A percentile compares a stretch with the other conserved stretches of the same genome.
These are phyloP conservation scores for Eulithis prunata DNA, from an alignment of 2,888 invertebrate species.

Conservation along the genomic window DNA sequence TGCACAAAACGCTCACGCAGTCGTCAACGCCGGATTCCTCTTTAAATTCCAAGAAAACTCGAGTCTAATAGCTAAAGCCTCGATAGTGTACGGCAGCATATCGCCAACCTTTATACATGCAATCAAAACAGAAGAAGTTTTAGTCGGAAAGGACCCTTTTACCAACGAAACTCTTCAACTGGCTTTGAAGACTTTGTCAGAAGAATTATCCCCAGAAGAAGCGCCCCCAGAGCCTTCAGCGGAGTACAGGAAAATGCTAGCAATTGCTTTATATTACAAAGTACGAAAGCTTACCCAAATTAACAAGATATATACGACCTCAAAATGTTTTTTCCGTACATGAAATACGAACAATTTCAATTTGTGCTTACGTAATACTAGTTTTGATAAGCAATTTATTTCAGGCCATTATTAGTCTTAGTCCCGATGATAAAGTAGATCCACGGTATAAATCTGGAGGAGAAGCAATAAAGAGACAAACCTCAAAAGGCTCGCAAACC, in stretches of 20 bases:
- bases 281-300: slow-evolving; percentile 56
- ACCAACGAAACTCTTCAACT: slow-evolving; percentile 75
- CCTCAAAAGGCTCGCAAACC: slow-evolving; percentile 88
- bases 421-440: slow-evolving; percentile 77
- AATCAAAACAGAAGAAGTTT: slow-evolving; percentile 76
- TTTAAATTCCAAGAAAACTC: slow-evolving; percentile 81
- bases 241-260: slow-evolving; percentile 85
- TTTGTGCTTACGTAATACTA: too few relatives aligned
- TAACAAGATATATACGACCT: too few relatives aligned
- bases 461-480: slow-evolving; percentile 81
- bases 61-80: slow-evolving; percentile 63
- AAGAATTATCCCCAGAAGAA: slow-evolving; percentile 83
- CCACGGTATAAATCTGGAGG: slow-evolving; percentile 84
- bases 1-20: slow-evolving; percentile 91
- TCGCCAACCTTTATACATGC: slow-evolving; percentile 84
- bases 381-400: slow-evolving; percentile 32
- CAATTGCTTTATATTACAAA: slow-evolving; percentile 87
- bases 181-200: slow-evolving; percentile 80
- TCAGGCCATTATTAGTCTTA: slow-evolving; percentile 81
- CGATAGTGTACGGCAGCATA: slow-evolving; percentile 77
- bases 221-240: slow-evolving; percentile 85
- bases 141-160: slow-evolving; percentile 77
- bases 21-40: slow-evolving; percentile 90
- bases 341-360: too few relatives aligned
- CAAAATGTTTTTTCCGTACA: too few relatives aligned